These are phyloP conservation scores for Oeneis ivallda DNA, from an alignment of 2,888 invertebrate species.

Conservation along the genomic window DNA sequence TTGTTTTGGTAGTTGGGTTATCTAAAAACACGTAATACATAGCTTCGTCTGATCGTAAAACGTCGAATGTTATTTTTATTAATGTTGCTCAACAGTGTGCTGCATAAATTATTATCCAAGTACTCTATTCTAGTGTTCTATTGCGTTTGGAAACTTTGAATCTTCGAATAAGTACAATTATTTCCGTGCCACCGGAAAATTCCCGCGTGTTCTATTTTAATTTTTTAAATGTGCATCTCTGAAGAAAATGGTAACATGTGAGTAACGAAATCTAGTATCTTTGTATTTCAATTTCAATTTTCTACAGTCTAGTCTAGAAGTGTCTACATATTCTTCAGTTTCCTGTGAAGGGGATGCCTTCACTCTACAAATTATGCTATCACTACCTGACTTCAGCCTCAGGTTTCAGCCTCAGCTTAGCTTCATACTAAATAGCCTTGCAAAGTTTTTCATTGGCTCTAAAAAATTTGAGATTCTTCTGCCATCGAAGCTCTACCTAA, in stretches of 20 bases:
- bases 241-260: neutral
- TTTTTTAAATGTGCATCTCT: neutral
- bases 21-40: neutral
- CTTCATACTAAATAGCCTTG: neutral
- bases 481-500: too few relatives aligned
- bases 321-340: neutral
- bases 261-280: neutral
- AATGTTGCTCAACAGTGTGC: neutral
- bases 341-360: too few relatives aligned
- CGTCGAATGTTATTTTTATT: neutral
- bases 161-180: neutral
- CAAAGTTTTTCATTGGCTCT: neutral
- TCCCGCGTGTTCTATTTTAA: slow-evolving; percentile 6
- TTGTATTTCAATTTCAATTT: neutral
- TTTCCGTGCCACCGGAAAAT: neutral
- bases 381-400: neutral
- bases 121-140: neutral
- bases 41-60: neutral
- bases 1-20: neutral
- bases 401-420: neutral
- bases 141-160: neutral
- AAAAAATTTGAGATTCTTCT: too few relatives aligned
- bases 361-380: too few relatives aligned
- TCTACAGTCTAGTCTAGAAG: too few relatives aligned
- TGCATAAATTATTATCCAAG: neutral